Conservation (phyloP, 2,113 vertebrate species). For the Erinaceus europaeus region DNA sequence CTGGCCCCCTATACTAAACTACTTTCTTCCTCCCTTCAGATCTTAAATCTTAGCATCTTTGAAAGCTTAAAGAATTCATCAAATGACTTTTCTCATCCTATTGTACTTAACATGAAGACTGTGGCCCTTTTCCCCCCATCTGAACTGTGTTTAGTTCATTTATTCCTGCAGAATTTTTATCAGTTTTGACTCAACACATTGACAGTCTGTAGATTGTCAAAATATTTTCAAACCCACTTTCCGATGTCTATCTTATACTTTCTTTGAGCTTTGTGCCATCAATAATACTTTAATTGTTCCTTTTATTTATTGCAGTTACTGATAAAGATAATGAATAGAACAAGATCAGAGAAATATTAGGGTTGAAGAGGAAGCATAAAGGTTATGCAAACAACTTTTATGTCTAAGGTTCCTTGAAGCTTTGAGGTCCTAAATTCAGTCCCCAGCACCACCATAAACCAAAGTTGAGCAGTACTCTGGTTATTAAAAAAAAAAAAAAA, state of each 20-base stretch:
- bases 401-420: too few relatives aligned
- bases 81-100: neutral
- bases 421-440: too few relatives aligned
- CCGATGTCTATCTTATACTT: neutral
- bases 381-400: too few relatives aligned
- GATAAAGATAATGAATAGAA: neutral
- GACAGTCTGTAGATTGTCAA: neutral
- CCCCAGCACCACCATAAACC: too few relatives aligned
- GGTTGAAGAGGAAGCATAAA: too few relatives aligned
- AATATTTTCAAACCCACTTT: constrained; percentile 15
- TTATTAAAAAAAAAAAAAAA: too few relatives aligned
- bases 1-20: neutral
- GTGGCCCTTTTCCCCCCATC: neutral
- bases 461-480: too few relatives aligned
- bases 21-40: neutral
- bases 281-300: constrained; percentile 1
- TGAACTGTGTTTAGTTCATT: neutral
- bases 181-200: neutral
- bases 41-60: neutral
- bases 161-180: neutral
- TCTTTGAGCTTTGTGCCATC: neutral
- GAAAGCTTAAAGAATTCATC: neutral
- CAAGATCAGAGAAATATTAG: neutral
- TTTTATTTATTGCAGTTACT: neutral
- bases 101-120: neutral